Conservation (phyloP, 2,888 invertebrate species). For the Hypena proboscidalis region DNA sequence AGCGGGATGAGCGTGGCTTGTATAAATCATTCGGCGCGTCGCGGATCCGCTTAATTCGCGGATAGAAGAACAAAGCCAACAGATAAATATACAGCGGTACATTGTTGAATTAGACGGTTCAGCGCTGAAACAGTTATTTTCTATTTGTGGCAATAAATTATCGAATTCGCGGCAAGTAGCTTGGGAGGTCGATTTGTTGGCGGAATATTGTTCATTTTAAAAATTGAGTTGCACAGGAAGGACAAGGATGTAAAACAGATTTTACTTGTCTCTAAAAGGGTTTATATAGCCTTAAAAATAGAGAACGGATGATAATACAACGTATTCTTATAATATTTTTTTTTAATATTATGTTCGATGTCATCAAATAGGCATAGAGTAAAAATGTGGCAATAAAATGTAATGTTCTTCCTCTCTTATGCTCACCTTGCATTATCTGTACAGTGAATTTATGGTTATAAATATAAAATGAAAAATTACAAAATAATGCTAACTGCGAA, state of each 20-base stretch:
- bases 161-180: constrained; percentile 55
- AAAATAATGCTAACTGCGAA: too few relatives aligned
- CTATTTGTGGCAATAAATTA: constrained; percentile 63
- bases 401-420: too few relatives aligned
- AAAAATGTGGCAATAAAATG: too few relatives aligned
- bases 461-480: too few relatives aligned
- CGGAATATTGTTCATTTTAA: constrained; percentile 34
- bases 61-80: constrained; percentile 81
- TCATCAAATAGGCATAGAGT: too few relatives aligned
- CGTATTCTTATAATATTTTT: too few relatives aligned
- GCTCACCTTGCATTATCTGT: too few relatives aligned
- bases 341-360: too few relatives aligned
- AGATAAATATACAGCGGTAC: constrained; percentile 71
- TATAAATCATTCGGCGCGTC: constrained; percentile 80
- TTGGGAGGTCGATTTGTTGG: constrained; percentile 35
- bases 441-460: too few relatives aligned
- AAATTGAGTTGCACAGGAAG: constrained; percentile 31
- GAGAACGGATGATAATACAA: too few relatives aligned
- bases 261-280: too few relatives aligned
- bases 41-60: constrained; percentile 76
- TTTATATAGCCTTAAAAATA: too few relatives aligned
- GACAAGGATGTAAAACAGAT: background rate
- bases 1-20: constrained; percentile 78
- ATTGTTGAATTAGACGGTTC: constrained; percentile 61
- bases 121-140: constrained; percentile 55